Conservation (phyloP, 1,140 invertebrate species). For the Drosophila tsacasi region DNA sequence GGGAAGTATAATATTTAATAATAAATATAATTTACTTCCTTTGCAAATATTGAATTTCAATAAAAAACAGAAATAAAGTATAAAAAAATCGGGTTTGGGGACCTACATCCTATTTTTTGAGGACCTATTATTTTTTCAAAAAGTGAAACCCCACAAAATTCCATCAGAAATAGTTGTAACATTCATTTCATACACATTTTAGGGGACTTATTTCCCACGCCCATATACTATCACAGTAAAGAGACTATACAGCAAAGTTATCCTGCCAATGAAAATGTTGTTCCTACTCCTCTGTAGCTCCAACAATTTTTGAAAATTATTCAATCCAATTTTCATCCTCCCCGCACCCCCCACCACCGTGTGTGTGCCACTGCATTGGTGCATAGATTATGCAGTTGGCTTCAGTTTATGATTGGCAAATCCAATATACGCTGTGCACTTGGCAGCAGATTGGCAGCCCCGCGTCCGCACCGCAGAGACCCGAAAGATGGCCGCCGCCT, state of each 20-base stretch:
- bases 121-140: no score
- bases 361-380: slow-evolving; percentile 62
- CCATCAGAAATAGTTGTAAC: no score
- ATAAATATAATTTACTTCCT: no score
- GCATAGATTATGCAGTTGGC: slow-evolving; percentile 82
- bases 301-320: slow-evolving; percentile 20
- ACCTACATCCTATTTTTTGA: no score
- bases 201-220: no score
- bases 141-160: no score
- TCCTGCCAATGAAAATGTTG: not conserved
- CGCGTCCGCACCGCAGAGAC: slow-evolving; percentile 11
- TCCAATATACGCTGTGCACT: slow-evolving; percentile 80
- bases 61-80: no score
- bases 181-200: no score
- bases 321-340: slow-evolving; percentile 39
- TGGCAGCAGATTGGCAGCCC: slow-evolving; percentile 73
- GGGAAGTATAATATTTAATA: no score
- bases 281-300: not conserved
- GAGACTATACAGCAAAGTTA: not conserved
- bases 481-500: slow-evolving; percentile 31
- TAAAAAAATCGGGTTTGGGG: no score
- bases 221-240: not conserved
- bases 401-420: slow-evolving; percentile 83
- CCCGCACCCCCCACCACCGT: not conserved
- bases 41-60: no score